Evolutionary conservation across 2,888 invertebrate species (phyloP), one percentile per base, ranked within the genome.

Genomic region (Agonopterix subpropinquella): DNA sequence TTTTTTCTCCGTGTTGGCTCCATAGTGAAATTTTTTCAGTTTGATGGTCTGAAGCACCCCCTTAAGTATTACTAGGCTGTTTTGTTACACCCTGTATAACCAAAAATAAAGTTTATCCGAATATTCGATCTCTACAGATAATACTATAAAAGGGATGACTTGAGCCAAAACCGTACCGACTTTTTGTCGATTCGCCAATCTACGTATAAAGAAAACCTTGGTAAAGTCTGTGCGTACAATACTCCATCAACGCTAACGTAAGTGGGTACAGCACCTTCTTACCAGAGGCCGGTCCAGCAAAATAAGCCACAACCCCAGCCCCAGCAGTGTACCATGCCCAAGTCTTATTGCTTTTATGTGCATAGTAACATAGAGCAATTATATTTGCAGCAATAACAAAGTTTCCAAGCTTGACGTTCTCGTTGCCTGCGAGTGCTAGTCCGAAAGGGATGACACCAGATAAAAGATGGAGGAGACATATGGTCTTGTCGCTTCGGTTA

Each of bases 251-350:
- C 0, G 80, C 75, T 47, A 86, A 52, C 0, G 71, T 64, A 4
- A 86, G 43, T 0, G 85, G 85, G 48, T 80, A 85, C 15, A 77
- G n/a, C 0, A 81, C 50, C 47, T 71, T 77, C 0, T 58, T 53
- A 0, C 59, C 61, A 41, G 65, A 52, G 36, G 68, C 62, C 0
- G 71, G 67, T 0, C 67, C 53, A 5, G 72, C 36, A 28, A 77
- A 81, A 53, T 83, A 85, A 0, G 85, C 73, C 11, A 81, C 44
- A 0, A 77, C 39, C 0, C 70, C 78, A 0, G 76, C 74, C 0
- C 66, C 83, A 0, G 82, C 81, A 0, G 82, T 78, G 28, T 70
- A 84, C 76, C 77, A 83, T 0, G 79, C 85, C 73, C 75, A 84
- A 10, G 76, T 66, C 0, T 63, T 58, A 1, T 72, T 64, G n/a